Conservation (phyloP, 2,113 vertebrate species). For the Entelurus aequoreus region DNA sequence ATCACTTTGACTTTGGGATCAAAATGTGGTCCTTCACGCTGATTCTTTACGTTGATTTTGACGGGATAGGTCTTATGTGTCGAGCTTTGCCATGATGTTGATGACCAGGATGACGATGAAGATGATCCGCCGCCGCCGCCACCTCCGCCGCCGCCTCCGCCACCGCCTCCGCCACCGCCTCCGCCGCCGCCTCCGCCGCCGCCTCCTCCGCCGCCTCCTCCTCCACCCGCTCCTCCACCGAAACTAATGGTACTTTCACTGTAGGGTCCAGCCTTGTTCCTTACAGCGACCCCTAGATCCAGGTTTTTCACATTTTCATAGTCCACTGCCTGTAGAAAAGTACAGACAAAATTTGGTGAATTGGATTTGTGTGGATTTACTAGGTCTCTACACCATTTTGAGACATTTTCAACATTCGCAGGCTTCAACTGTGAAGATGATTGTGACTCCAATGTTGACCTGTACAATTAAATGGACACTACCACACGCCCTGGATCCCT, state of each 20-base stretch:
- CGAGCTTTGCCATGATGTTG: not conserved
- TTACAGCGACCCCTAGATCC: slow-evolving; percentile 72
- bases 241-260: not conserved
- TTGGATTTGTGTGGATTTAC: too few species aligned
- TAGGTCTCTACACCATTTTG: too few species aligned
- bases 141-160: fast-evolving
- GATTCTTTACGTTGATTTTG: slow-evolving; percentile 77
- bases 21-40: slow-evolving; percentile 79
- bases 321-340: slow-evolving; percentile 74
- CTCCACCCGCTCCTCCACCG: slow-evolving; percentile 3
- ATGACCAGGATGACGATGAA: too few species aligned
- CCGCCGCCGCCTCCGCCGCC: fast-evolving
- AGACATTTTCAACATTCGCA: too few species aligned
- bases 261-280: slow-evolving; percentile 57
- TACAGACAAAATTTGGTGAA: not conserved
- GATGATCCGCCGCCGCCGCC: not conserved
- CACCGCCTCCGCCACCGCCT: fast-evolving
- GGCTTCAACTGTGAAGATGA: too few species aligned
- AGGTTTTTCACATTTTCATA: slow-evolving; percentile 77
- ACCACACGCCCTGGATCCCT: too few species aligned
- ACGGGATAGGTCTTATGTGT: slow-evolving; percentile 58
- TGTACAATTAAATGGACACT: too few species aligned
- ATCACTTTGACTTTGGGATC: slow-evolving; percentile 69
- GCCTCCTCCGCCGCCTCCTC: not conserved
- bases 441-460: too few species aligned